A percentile compares a stretch with the other conserved stretches of the same genome.
Evolutionary conservation across 2,113 vertebrate species (phyloP).

Genomic region (Thymallus thymallus): DNA sequence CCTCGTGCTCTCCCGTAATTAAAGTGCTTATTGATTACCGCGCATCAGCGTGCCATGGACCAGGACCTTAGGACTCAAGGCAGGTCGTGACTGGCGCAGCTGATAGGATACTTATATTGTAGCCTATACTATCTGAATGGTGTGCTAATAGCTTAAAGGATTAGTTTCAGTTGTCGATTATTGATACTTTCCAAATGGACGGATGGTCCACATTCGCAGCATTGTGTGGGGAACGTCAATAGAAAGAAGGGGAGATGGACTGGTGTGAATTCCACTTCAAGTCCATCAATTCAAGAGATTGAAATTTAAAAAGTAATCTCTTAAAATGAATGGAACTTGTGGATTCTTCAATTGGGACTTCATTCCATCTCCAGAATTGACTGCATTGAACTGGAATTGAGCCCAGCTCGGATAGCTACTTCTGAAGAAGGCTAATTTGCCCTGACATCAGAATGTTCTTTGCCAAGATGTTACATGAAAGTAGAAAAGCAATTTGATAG

Average conservation of each 20-base stretch:
- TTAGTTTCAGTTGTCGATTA: conserved; percentile 63
- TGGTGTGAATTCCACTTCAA: conserved; percentile 63
- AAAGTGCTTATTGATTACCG: conserved; percentile 74
- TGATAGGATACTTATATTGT: conserved; percentile 56
- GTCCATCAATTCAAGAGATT: conserved; percentile 43
- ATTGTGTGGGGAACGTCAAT: conserved; percentile 55
- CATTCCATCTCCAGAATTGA: conserved; percentile 35
- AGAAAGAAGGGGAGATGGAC: conserved; percentile 26
- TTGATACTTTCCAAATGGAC: conserved; percentile 66
- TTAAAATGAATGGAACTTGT: conserved; percentile 63
- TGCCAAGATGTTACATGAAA: no score
- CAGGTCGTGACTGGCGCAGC: conserved; percentile 20
- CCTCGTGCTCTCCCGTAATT: conserved; percentile 54
- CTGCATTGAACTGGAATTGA: background rate
- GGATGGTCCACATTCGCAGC: conserved; percentile 65
- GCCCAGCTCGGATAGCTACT: background rate
- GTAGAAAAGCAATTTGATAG: background rate
- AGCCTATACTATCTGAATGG: conserved; percentile 55
- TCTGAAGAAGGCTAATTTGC: no score
- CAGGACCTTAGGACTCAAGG: conserved; percentile 45
- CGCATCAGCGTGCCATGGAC: conserved; percentile 52
- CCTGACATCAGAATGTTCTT: no score
- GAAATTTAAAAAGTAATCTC: conserved; percentile 67
- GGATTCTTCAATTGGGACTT: conserved; percentile 45
- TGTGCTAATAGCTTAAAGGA: conserved; percentile 42